These are phyloP conservation scores for Apamea crenata DNA, from an alignment of 2,888 invertebrate genomes.

Conservation along the genomic window DNA sequence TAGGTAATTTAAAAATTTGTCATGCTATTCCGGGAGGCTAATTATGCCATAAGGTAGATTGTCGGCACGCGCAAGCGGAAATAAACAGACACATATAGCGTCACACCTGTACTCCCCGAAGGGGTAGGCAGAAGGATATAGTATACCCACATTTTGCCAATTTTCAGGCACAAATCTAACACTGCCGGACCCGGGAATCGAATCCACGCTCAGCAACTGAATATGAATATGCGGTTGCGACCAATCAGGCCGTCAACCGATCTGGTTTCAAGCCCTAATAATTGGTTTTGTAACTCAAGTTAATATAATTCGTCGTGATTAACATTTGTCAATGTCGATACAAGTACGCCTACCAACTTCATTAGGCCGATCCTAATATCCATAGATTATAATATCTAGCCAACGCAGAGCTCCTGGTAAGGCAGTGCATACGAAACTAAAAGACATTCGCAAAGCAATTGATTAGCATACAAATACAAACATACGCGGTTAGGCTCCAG, in stretches of 20 bases:
- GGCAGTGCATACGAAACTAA: slow-evolving; percentile 8
- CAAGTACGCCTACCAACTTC: slow-evolving; percentile 16
- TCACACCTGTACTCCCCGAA: background rate
- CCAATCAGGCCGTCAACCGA: background rate
- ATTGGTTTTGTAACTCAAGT: slow-evolving; percentile 8
- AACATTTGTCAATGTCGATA: slow-evolving; percentile 16
- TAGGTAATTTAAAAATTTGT: background rate
- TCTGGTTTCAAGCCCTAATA: slow-evolving; percentile 4
- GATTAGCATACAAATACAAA: slow-evolving; percentile 48
- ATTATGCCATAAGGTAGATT: background rate
- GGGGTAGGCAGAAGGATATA: background rate
- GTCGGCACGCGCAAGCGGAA: background rate
- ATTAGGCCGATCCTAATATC: slow-evolving; percentile 2
- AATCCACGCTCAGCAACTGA: slow-evolving; percentile 3
- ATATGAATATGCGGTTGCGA: background rate
- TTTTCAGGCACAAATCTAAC: background rate
- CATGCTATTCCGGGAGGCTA: background rate
- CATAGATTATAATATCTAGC: slow-evolving; percentile 7
- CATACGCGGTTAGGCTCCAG: slow-evolving; percentile 25
- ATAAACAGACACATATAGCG: background rate
- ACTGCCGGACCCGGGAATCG: background rate
- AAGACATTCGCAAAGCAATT: slow-evolving; percentile 45
- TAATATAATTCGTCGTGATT: slow-evolving; percentile 20
- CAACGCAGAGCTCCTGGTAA: slow-evolving; percentile 14
- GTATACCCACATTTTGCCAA: too few species aligned